Base-by-base conservation (phyloP, 1,140 invertebrate genomes). In the Cotesia chilonis region DNA sequence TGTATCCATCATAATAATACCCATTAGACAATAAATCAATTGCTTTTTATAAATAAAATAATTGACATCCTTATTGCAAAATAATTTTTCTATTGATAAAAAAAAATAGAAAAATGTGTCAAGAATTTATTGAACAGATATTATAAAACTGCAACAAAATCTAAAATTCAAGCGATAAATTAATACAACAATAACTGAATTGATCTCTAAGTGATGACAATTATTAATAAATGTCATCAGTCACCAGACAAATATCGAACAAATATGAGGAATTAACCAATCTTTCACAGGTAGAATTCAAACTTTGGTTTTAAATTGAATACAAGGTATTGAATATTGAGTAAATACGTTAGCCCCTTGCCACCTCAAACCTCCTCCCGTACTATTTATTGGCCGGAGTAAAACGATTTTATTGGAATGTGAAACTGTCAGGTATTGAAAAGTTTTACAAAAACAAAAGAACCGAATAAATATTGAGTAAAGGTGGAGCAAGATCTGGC, bases 321-420 rank as follows among this genome's bases (percentile, higher is more conserved):
- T 28, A 78, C 61, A 74, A 63, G 52, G 76, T 77, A 80, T 47
- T 47, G 41, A 47, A 10, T 80, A 80, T 77, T 79, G 78, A 76
- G 66, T 74, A 35, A 60, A 52, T 52, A 60, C 70, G 54, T 55
- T 14, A 77, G 80, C 41, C 7, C 41, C 41, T 9, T 41, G 10
- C 41, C 41, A 2, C 5, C 41, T 47, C 28, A 3, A 28, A 28
- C 28, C 28, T 28, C 28, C 28, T 28, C 28, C 28, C 28, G 14
- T 6, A 28, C 7, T 35, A 82, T 82, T 82, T 82, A 82, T 82
- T 80, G 77, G 78, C 71, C 41, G 35, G 74, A 76, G 78, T 82
- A 82, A 81, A 81, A 71, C 79, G 76, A 77, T 76, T 82, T 81
- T 82, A 82, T 82, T 82, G 79, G 79, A 71, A 80, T 81, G 81